Conservation (phyloP, 1,140 invertebrate genomes). For the Anagrus nilaparvatae region DNA sequence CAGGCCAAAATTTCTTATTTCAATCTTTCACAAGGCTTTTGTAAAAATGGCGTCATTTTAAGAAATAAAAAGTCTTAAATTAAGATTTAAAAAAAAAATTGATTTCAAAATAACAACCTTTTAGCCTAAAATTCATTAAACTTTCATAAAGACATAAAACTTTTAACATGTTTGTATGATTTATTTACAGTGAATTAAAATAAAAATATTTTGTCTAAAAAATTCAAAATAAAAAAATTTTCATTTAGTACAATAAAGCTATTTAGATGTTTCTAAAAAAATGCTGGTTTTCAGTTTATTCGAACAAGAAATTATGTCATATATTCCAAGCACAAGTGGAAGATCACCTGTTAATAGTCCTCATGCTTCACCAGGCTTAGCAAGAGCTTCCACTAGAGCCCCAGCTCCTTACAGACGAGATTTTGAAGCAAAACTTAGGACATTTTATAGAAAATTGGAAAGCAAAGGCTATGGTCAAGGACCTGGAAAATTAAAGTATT, state of each 20-base stretch:
- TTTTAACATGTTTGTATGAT: too few species aligned
- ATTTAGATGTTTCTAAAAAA: neutral
- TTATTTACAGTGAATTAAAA: slow-evolving; percentile 1
- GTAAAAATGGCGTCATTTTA: too few species aligned
- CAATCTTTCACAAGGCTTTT: too few species aligned
- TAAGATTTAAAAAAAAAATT: too few species aligned
- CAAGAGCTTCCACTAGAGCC: slow-evolving; percentile 62
- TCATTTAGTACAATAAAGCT: neutral
- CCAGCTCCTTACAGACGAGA: slow-evolving; percentile 83
- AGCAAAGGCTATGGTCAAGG: slow-evolving; percentile 95
- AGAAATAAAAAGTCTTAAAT: too few species aligned
- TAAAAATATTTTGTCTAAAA: slow-evolving; percentile 6
- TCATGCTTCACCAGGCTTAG: slow-evolving; percentile 65
- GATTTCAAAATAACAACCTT: too few species aligned
- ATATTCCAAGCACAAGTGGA: slow-evolving; percentile 70
- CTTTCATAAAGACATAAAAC: too few species aligned
- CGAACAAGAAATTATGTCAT: slow-evolving; percentile 97
- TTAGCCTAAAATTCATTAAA: too few species aligned
- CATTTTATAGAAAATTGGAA: slow-evolving; percentile 91
- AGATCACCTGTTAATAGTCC: slow-evolving; percentile 65
- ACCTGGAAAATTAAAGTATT: slow-evolving; percentile 86
- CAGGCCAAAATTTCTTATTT: too few species aligned
- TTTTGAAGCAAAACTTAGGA: slow-evolving; percentile 90
- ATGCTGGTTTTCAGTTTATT: slow-evolving; percentile 65
- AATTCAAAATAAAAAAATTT: too few species aligned